Percentiles rank a stretch among this genome's conserved stretches.
phyloP scores from a whole-genome alignment of 2,113 vertebrate genomes.

The Ochotona curzoniae region DNA sequence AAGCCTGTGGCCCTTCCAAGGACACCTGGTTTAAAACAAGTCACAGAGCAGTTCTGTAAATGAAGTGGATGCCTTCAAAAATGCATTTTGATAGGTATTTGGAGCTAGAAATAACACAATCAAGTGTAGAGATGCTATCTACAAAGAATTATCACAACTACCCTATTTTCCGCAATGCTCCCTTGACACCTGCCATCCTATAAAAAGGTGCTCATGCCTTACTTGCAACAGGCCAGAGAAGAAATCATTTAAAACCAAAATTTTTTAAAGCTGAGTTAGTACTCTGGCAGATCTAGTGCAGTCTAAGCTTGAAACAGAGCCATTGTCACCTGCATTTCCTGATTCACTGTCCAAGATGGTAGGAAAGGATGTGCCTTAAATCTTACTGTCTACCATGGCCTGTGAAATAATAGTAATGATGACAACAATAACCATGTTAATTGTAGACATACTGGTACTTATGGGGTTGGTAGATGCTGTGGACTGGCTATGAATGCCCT shows the following conservation, averaged over 20 bases:
- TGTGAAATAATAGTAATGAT: not conserved
- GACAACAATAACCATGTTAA: too few relatives aligned
- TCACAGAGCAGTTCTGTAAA: not conserved
- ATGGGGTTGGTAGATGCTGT: not conserved
- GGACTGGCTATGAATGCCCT: not conserved
- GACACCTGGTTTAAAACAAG: not conserved
- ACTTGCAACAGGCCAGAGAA: too few relatives aligned
- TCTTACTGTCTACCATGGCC: not conserved
- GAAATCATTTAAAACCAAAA: rapidly evolving
- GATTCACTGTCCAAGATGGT: not conserved
- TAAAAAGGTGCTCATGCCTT: not conserved
- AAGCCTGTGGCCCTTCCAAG: not conserved
- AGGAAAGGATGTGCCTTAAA: not conserved
- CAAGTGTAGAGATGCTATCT: not conserved
- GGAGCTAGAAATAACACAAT: not conserved
- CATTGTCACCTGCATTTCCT: not conserved
- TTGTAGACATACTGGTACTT: not conserved
- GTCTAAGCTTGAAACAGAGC: not conserved
- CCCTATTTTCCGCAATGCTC: not conserved
- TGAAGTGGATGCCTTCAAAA: not conserved
- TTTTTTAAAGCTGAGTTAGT: not conserved
- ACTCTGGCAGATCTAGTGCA: not conserved
- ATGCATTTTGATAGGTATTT: not conserved
- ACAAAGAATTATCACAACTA: not conserved
- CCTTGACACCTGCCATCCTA: not conserved